A percentile compares a stretch with the other conserved stretches of the same genome.
Evolutionary conservation across 2,888 invertebrate species (phyloP).

Genomic region (Drosophila hamatofila): DNA sequence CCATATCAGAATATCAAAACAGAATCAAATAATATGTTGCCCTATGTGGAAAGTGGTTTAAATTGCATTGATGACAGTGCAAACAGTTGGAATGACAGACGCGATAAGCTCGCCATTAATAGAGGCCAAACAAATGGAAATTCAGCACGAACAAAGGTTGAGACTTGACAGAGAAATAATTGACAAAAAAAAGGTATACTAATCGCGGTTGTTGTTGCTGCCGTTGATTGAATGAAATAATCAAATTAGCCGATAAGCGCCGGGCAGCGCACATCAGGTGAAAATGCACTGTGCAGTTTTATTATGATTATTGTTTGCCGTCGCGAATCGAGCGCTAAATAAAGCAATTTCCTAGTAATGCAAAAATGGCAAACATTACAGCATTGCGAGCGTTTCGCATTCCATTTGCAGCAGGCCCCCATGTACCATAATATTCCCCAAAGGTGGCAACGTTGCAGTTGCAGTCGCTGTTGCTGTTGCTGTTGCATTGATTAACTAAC

Average conservation of each 20-base stretch:
- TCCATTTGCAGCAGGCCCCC: constrained; percentile 38
- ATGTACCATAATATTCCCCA: constrained; percentile 45
- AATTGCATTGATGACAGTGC: constrained; percentile 73
- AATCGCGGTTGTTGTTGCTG: constrained; percentile 42
- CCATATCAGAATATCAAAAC: constrained; percentile 2
- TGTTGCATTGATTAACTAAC: constrained; percentile 76
- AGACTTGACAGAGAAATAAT: background rate
- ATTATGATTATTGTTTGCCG: constrained; percentile 31
- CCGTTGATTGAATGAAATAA: constrained; percentile 63
- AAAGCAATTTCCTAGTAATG: constrained; percentile 69
- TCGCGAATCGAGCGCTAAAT: constrained; percentile 52
- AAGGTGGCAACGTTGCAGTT: constrained; percentile 56
- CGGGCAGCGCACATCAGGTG: constrained; percentile 24
- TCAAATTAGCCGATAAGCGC: constrained; percentile 67
- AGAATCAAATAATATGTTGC: background rate
- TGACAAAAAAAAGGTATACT: constrained; percentile 5
- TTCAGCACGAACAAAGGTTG: constrained; percentile 47
- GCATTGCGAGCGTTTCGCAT: constrained; percentile 49
- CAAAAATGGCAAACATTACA: constrained; percentile 57
- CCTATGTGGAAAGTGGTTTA: constrained; percentile 14
- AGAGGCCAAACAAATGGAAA: constrained; percentile 64
- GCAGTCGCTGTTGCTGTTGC: constrained; percentile 58
- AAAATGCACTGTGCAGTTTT: constrained; percentile 18
- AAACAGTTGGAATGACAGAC: constrained; percentile 67
- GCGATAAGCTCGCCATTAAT: constrained; percentile 41